phyloP scores from a whole-genome alignment of 2,888 invertebrate genomes.

The Philaethria dido region DNA sequence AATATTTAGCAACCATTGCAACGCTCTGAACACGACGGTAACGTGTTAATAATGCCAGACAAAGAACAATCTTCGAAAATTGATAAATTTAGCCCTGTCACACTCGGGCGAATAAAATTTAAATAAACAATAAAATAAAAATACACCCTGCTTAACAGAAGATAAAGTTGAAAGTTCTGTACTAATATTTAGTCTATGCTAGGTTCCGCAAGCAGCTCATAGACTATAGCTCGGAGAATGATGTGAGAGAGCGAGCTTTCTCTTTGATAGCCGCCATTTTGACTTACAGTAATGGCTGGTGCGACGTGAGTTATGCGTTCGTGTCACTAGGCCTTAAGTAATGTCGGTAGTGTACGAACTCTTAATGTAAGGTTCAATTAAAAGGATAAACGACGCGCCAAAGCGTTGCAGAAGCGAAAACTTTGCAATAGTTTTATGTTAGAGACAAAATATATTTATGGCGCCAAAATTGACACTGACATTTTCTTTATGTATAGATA shows the following conservation, averaged over 20 bases:
- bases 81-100: constrained; percentile 75
- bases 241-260: constrained; percentile 80
- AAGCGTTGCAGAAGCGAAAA: constrained; percentile 37
- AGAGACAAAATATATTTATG: constrained; percentile 7
- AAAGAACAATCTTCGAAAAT: constrained; percentile 74
- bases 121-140: constrained; percentile 35
- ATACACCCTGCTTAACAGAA: constrained; percentile 45
- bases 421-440: constrained; percentile 11
- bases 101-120: constrained; percentile 58
- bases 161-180: constrained; percentile 50
- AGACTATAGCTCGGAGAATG: constrained; percentile 76
- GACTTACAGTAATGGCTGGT: constrained; percentile 76
- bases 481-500: constrained; percentile 42
- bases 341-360: constrained; percentile 67
- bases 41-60: constrained; percentile 75
- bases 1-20: constrained; percentile 66
- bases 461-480: constrained; percentile 31
- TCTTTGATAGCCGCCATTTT: constrained; percentile 82
- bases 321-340: constrained; percentile 73
- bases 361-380: constrained; percentile 67
- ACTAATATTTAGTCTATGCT: constrained; percentile 50
- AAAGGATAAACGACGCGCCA: constrained; percentile 53
- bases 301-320: constrained; percentile 75
- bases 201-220: constrained; percentile 63
- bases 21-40: constrained; percentile 59